These are phyloP conservation scores for Neoaliturus tenellus DNA, from an alignment of 2,888 invertebrate species.

Conservation along the genomic window DNA sequence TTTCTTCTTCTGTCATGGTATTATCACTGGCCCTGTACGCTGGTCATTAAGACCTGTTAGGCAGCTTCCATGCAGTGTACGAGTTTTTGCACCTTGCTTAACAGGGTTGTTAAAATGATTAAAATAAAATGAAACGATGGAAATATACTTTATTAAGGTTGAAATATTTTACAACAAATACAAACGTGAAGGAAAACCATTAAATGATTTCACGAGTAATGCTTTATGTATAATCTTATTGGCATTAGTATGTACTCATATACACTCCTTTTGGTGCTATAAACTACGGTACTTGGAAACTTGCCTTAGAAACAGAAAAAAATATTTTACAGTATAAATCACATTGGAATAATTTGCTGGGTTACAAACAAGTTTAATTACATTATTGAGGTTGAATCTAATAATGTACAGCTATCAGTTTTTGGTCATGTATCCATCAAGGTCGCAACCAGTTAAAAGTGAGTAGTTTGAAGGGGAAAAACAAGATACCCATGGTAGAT, in stretches of 20 bases:
- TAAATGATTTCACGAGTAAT: slow-evolving; percentile 10
- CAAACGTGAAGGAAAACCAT: slow-evolving; percentile 31
- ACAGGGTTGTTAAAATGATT: neutral
- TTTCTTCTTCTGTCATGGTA: no score
- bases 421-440: slow-evolving; percentile 21
- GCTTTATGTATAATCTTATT: neutral
- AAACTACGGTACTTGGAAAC: neutral
- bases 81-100: no score
- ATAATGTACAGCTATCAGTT: neutral
- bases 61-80: no score
- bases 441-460: neutral
- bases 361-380: neutral
- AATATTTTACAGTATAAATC: neutral
- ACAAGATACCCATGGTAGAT: no score
- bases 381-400: neutral
- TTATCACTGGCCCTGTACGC: no score
- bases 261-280: neutral
- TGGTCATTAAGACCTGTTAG: no score
- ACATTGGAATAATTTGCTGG: neutral
- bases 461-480: no score
- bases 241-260: neutral
- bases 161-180: slow-evolving; percentile 46
- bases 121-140: slow-evolving; percentile 2
- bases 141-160: slow-evolving; percentile 15
- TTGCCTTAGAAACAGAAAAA: slow-evolving; percentile 21